A percentile compares a stretch with the other conserved stretches of the same genome.
phyloP scores from a whole-genome alignment of 2,888 invertebrate species.

The Anticlea derivata region DNA sequence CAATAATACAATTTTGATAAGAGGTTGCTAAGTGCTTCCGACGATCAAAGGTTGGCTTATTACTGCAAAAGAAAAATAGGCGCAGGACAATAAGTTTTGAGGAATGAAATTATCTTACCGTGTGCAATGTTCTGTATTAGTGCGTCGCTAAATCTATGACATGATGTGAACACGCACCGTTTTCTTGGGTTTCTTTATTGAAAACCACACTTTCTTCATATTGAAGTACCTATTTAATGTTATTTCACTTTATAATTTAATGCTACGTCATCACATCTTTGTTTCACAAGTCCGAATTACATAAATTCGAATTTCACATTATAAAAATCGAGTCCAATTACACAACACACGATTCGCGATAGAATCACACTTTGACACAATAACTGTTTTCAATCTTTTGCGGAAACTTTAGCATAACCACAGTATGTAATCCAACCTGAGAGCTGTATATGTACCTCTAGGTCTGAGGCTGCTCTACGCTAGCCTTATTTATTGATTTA shows the following conservation, averaged over 20 bases:
- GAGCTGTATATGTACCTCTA: not conserved
- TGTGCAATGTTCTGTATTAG: conserved; percentile 52
- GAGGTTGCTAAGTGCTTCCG: not conserved
- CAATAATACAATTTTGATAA: not conserved
- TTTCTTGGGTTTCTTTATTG: conserved; percentile 68
- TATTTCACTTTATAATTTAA: conserved; percentile 13
- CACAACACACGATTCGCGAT: conserved; percentile 20
- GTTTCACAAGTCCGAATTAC: conserved; percentile 24
- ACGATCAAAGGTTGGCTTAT: not conserved
- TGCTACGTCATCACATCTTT: conserved; percentile 15
- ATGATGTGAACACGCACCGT: conserved; percentile 60
- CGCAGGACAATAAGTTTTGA: not conserved
- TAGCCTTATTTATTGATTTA: conserved; percentile 12
- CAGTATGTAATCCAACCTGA: not conserved
- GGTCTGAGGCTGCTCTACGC: not conserved
- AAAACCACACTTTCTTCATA: conserved; percentile 63
- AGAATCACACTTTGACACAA: conserved; percentile 15
- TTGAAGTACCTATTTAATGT: conserved; percentile 14
- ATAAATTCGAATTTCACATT: conserved; percentile 26
- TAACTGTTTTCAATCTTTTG: conserved; percentile 8
- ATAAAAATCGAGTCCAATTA: conserved; percentile 23
- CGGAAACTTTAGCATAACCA: conserved; percentile 2
- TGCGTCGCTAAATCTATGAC: conserved; percentile 53
- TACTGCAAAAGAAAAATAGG: not conserved
- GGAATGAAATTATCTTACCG: conserved; percentile 37